Evolutionary conservation across 1,140 invertebrate species (phyloP), one percentile per base, ranked within the genome.

Genomic region (Diachasma alloeum): DNA sequence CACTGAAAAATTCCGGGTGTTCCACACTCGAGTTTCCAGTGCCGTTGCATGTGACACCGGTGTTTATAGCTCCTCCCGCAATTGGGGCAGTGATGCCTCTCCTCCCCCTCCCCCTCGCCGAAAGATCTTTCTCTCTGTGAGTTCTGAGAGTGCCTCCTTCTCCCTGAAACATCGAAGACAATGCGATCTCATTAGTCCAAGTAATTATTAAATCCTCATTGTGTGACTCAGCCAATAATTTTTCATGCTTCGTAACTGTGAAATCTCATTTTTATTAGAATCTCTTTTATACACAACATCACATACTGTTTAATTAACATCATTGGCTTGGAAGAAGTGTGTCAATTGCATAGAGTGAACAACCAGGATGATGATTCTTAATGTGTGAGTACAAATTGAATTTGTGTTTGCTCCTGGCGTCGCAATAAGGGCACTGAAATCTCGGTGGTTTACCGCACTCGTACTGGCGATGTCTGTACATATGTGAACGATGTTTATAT

Each of bases 21-120:
- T n/a, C 91, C 91, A 77, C 92, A 92, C 78, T 92, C 91, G 79
- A 88, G 92, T 67, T 91, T 91, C 13, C 46, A 75, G 39, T 91
- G 90, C 44, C 89, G 75, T 17, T 81, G 83, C 71, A 89, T 78
- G 56, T 80, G 84, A 66, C 86, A 70, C 56, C 83, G 86, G 19
- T 88, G 85, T 59, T 90, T 90, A 79, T 90, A 91, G 17, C 85
- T 83, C 63, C 85, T 83, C 13, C 82, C 82, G 78, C 90, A 91
- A 74, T 86, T 82, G 11, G 82, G 80, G 75, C 89, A 90, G 8
- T 31, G 31, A 69, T 75, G 74, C 10, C 74, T 66, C 1, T 39
- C 42, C 10, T 26, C 17, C 19, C 17, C 19, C 11, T 42, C 39
- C 9, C 4, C 31, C 39, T 42, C 39, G 10, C 2, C 31, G 6